These are phyloP conservation scores for Neoniphon sammara DNA, from an alignment of 2,797 vertebrate species.

Conservation along the genomic window DNA sequence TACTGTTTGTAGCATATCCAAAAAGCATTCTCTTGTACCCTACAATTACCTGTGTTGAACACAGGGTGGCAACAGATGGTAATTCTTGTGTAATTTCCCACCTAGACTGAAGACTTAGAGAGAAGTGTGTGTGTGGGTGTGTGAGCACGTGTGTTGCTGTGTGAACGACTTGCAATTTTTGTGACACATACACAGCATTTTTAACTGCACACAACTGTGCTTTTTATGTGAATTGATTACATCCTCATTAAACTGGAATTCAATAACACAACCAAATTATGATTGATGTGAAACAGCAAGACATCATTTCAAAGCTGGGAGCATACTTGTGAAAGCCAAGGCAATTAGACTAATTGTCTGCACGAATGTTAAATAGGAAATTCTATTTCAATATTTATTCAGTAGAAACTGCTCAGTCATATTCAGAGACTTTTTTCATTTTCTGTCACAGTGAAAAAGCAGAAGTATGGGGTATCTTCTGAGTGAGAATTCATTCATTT, in stretches of 20 bases:
- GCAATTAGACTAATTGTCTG: slow-evolving; percentile 13
- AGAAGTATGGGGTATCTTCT: neutral
- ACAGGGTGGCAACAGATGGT: slow-evolving; percentile 23
- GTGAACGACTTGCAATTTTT: neutral
- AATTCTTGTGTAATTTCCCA: neutral
- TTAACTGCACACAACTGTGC: slow-evolving; percentile 3
- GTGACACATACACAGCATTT: neutral
- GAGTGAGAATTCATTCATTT: neutral
- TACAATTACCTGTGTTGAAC: neutral
- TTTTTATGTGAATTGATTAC: neutral
- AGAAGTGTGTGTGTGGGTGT: neutral
- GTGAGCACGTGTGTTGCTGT: neutral
- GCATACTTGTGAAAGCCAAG: slow-evolving; percentile 10
- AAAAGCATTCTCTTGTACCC: too few relatives aligned
- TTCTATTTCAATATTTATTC: slow-evolving; percentile 13
- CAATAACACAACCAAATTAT: slow-evolving; percentile 14
- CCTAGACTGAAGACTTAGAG: neutral
- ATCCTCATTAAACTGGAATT: slow-evolving; percentile 18
- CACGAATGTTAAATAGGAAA: slow-evolving; percentile 4
- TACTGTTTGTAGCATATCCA: too few relatives aligned
- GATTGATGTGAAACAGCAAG: slow-evolving; percentile 18
- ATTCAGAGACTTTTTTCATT: too few relatives aligned
- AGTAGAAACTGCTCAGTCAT: neutral
- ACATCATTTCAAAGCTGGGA: neutral
- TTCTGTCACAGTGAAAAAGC: neutral